Base-by-base conservation (phyloP, 2,888 invertebrate genomes). In the Phania funesta region DNA sequence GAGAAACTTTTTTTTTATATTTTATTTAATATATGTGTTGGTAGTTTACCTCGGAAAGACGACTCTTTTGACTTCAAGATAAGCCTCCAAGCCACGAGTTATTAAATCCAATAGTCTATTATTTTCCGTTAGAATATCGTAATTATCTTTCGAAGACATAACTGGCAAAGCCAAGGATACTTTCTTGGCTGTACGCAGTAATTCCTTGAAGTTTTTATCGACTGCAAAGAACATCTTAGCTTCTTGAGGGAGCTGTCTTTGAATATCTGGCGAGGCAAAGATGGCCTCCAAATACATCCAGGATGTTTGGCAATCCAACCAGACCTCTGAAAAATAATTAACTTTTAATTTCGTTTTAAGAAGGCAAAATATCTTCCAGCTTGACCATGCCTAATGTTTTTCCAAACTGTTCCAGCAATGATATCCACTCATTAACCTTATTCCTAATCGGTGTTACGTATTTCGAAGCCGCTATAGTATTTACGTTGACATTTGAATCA, bases 201-300 rank as follows among this genome's bases (percentile, higher is more conserved):
- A 94, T 84, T 96, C 96, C 88, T 97, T 97, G 94, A 96, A 98
- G 0, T 95, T 95, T 88, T 96, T 97, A 89, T 98, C 97, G 0
- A 98, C 97, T 67, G 94, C 92, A 3, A 93, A 93, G 89, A 98
- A 98, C 87, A 97, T 93, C 87, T 96, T 95, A 0, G 97, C 96
- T 90, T 98, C 98, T 85, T 95, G 94, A 0, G 98, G 98, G 88
- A 98, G 92, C 89, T 98, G 98, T 13, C 97, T 93, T 89, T 98
- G 97, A 86, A 98, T 98, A 88, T 98, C 98, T 0, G 98, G 97
- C 0, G 98, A 97, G 8, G 96, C 95, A 90, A 98, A 98, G 87
- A 98, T 98, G 0, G 97, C 97, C 90, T 98, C 98, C 86, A 98
- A 92, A 88, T 98, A 98, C 44, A 98, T 93, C 98, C 98, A 98